Conservation (phyloP, 2,888 invertebrate species). For the Cheilosia grossa region DNA sequence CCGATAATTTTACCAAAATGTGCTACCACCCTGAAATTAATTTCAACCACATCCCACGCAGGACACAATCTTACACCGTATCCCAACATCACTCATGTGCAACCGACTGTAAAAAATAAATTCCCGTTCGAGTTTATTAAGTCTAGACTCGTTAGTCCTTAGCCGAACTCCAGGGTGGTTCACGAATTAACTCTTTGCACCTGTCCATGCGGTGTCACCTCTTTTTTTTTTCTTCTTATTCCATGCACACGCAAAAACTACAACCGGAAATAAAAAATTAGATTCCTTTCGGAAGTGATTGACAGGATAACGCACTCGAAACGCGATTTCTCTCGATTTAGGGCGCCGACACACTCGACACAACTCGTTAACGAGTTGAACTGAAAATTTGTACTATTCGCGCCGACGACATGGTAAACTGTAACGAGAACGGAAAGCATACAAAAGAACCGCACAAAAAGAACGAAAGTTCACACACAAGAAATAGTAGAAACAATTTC, state of each 20-base stretch:
- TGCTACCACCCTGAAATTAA: neutral
- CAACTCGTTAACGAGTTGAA: constrained; percentile 54
- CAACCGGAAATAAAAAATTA: constrained; percentile 40
- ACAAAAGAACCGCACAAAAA: neutral
- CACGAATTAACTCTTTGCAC: constrained; percentile 9
- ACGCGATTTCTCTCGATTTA: constrained; percentile 12
- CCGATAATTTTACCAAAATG: neutral
- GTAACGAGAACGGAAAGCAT: constrained; percentile 18
- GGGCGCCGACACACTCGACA: constrained; percentile 59
- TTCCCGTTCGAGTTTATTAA: neutral
- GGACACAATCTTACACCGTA: constrained; percentile 11
- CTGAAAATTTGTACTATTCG: constrained; percentile 41
- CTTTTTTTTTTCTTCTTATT: constrained; percentile 21
- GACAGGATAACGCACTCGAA: constrained; percentile 45
- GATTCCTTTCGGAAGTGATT: constrained; percentile 18
- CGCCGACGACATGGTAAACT: constrained; percentile 23
- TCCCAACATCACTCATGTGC: constrained; percentile 24
- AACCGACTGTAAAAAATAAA: constrained; percentile 20
- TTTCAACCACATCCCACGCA: constrained; percentile 10
- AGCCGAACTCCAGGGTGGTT: neutral
- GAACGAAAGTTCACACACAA: constrained; percentile 33
- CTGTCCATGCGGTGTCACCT: constrained; percentile 34
- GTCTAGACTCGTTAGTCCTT: constrained; percentile 29
- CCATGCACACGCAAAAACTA: constrained; percentile 10
- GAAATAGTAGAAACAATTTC: constrained; percentile 4